Evolutionary conservation across 1,140 invertebrate species (phyloP).

Genomic region (Euglossa dilemma): DNA sequence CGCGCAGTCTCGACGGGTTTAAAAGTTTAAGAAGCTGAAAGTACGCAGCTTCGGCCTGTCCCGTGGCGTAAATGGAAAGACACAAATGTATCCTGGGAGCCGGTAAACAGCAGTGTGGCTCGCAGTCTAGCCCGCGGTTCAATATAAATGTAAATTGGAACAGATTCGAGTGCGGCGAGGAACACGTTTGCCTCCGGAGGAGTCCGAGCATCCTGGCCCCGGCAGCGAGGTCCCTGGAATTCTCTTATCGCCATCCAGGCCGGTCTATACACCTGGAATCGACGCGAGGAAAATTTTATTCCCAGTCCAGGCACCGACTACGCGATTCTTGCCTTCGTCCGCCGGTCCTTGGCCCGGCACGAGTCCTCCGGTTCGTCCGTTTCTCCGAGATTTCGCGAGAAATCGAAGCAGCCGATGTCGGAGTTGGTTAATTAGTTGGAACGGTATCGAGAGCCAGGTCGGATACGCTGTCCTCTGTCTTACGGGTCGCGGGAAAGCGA

Average conservation of each 20-base stretch:
- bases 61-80: constrained; percentile 71
- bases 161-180: constrained; percentile 76
- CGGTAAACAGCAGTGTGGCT: constrained; percentile 74
- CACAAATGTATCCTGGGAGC: constrained; percentile 75
- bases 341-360: too few relatives aligned
- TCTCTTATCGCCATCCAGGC: constrained; percentile 37
- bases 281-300: constrained; percentile 53
- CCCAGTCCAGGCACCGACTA: too few relatives aligned
- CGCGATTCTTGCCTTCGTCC: too few relatives aligned
- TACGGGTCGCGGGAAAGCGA: neutral
- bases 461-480: neutral
- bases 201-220: constrained; percentile 43
- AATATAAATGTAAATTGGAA: constrained; percentile 83
- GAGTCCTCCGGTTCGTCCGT: too few relatives aligned
- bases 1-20: constrained; percentile 60
- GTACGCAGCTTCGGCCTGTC: constrained; percentile 35
- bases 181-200: constrained; percentile 53
- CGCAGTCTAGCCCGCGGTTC: constrained; percentile 76
- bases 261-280: constrained; percentile 51
- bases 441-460: too few relatives aligned
- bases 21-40: constrained; percentile 65
- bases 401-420: too few relatives aligned
- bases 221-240: constrained; percentile 36
- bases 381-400: too few relatives aligned
- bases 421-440: too few relatives aligned